Base-by-base conservation (phyloP, 1,140 invertebrate genomes). In the Drosophila sp. region DNA sequence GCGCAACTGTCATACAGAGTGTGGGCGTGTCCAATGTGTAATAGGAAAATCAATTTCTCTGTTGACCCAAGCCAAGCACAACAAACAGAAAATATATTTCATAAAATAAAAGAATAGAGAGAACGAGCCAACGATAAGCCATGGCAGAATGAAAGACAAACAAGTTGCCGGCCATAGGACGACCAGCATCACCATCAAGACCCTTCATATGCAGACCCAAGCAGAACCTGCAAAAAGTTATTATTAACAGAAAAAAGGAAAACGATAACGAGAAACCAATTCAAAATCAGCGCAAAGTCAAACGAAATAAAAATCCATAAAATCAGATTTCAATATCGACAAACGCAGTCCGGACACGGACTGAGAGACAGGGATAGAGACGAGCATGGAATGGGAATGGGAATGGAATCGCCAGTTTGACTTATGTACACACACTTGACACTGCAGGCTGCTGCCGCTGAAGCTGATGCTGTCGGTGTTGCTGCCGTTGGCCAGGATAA, bases 291-390 rank as follows among this genome's bases (percentile, higher is more conserved):
- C 66, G 84, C 76, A 80, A 84, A 89, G 84, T 84, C 84, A 80
- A 89, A 75, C 80, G 80, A 84, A 89, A 89, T 89, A 79, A 89
- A 80, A 89, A 89, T 78, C 80, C 84, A 89, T 84, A 89, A 89
- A 89, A 89, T 89, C 84, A 77, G 77, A 87, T 84, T 89, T 89
- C 84, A 89, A 84, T 89, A 89, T 80, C 80, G 77, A 80, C 76
- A 76, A 83, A 80, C 23, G 25, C 7, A 50, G 23, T 25, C 44
- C 25, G 23, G 72, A 82, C 84, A 89, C 66, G 76, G 62, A 70
- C 29, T 17, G 17, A 50, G 66, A 8, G 25, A 10, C 3, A 55
- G 29, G 17, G 57, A 61, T 44, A 64, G 23, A 10, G 6, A 50
- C 2, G 44, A 25, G 44, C 17, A 17, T 17, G 17, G 17, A 17